Percentiles rank a stretch among this genome's conserved stretches.
These are phyloP conservation scores for Microtus ochrogaster DNA, from an alignment of 2,113 vertebrate species.

Conservation along the genomic window DNA sequence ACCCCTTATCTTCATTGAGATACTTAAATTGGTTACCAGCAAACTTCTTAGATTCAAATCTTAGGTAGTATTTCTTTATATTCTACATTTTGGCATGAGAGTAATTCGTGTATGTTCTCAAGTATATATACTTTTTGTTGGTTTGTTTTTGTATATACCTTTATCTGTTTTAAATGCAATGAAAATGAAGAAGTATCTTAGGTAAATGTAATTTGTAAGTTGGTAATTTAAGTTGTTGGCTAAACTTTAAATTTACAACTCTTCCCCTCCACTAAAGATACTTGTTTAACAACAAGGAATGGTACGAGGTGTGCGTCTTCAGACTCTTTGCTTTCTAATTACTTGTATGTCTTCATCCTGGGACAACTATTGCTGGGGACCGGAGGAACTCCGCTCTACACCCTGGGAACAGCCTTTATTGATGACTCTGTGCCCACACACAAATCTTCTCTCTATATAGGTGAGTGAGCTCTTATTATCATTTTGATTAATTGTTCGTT, in stretches of 20 bases:
- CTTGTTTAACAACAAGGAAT: slow-evolving; percentile 73
- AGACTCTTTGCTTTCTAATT: slow-evolving; percentile 80
- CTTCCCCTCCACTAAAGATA: slow-evolving; percentile 81
- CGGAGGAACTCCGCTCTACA: slow-evolving; percentile 90
- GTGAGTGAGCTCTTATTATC: slow-evolving; percentile 77
- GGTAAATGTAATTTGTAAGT: slow-evolving; percentile 15
- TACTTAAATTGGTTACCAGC: background rate
- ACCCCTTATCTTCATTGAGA: background rate
- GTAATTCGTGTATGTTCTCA: background rate
- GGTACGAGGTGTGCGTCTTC: slow-evolving; percentile 28
- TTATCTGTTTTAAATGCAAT: background rate
- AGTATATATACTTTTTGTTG: background rate
- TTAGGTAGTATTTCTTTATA: slow-evolving; percentile 12
- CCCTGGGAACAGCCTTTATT: slow-evolving; percentile 89
- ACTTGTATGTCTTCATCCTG: slow-evolving; percentile 88
- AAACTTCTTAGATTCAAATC: background rate
- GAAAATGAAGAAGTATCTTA: slow-evolving; percentile 10
- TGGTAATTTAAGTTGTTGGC: background rate
- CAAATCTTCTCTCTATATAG: slow-evolving; percentile 90
- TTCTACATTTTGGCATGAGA: slow-evolving; percentile 5
- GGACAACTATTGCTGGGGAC: slow-evolving; percentile 88
- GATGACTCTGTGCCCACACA: slow-evolving; percentile 89
- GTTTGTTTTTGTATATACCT: background rate
- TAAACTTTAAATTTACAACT: background rate
- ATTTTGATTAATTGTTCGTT: background rate